Percentiles rank a stretch among this genome's conserved stretches.
Evolutionary conservation across 2,888 invertebrate genomes (phyloP).

Genomic region (Macropis europaea): DNA sequence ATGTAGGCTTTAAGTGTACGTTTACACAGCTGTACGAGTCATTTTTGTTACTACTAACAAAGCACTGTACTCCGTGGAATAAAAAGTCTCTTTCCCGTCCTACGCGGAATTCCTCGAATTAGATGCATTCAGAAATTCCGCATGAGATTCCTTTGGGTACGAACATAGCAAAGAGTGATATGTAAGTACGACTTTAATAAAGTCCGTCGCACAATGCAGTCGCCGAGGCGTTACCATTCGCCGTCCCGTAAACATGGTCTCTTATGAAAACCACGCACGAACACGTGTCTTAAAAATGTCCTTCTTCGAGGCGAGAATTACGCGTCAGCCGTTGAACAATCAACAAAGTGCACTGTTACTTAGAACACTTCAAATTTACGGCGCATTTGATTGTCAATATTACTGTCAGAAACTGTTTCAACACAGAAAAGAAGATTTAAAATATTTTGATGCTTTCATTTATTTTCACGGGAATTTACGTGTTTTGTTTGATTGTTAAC

Average conservation of each 20-base stretch:
- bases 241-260: constrained; percentile 14
- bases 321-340: not conserved
- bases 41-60: too few relatives aligned
- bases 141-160: not conserved
- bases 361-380: not conserved
- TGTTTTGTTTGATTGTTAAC: too few relatives aligned
- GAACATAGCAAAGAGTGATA: not conserved
- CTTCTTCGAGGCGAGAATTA: not conserved
- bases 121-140: constrained; percentile 24
- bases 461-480: too few relatives aligned
- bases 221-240: constrained; percentile 8
- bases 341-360: constrained; percentile 2
- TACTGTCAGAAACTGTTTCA: too few relatives aligned
- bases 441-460: not conserved
- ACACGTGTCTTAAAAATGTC: constrained; percentile 23
- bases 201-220: constrained; percentile 21
- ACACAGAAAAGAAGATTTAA: not conserved
- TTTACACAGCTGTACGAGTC: too few relatives aligned
- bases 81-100: not conserved
- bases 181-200: constrained; percentile 38
- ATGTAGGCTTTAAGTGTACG: too few relatives aligned
- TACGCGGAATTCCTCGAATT: constrained; percentile 9
- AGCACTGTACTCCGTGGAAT: too few relatives aligned
- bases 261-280: constrained; percentile 28
- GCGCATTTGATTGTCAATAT: too few relatives aligned